Conservation (phyloP, 53 echinoderm and acorn worm species). For the Temnopleurus reevesii region DNA sequence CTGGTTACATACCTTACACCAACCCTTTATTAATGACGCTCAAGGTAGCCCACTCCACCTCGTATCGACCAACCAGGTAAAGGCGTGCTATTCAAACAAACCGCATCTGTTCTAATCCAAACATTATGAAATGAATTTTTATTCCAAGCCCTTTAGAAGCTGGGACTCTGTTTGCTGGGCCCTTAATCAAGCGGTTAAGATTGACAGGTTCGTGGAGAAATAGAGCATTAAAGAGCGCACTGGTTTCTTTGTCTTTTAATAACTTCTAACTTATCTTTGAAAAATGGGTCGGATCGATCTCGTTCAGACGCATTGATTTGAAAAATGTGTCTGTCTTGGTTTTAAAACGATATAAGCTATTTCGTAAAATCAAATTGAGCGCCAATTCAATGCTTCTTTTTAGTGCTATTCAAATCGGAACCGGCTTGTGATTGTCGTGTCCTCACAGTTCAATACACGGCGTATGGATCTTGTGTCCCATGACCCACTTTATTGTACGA, state of each 20-base stretch:
- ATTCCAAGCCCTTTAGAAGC: neutral
- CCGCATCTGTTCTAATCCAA: conserved; percentile 12
- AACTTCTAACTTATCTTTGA: neutral
- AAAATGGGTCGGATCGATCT: neutral
- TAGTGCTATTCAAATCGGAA: too few relatives aligned
- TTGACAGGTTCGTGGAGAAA: neutral
- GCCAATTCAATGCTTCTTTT: too few relatives aligned
- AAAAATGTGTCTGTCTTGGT: too few relatives aligned
- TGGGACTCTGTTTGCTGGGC: neutral
- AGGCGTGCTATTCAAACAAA: conserved; percentile 32
- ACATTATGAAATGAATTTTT: conserved; percentile 22
- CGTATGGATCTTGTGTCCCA: too few relatives aligned
- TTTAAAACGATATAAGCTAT: too few relatives aligned
- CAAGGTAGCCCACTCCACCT: neutral
- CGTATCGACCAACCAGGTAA: conserved; percentile 19
- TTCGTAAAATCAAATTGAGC: too few relatives aligned
- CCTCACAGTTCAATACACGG: too few relatives aligned
- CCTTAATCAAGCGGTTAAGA: neutral
- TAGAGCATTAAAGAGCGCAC: neutral
- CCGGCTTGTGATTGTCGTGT: too few relatives aligned
- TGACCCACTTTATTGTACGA: too few relatives aligned
- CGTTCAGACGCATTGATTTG: too few relatives aligned
- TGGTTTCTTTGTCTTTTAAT: too few relatives aligned
- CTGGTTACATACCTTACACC: too few relatives aligned
- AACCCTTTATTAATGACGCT: neutral